A percentile compares a stretch with the other conserved stretches of the same genome.
Evolutionary conservation across 2,113 vertebrate genomes (phyloP).

Genomic region (Chelonoidis abingdonii): DNA sequence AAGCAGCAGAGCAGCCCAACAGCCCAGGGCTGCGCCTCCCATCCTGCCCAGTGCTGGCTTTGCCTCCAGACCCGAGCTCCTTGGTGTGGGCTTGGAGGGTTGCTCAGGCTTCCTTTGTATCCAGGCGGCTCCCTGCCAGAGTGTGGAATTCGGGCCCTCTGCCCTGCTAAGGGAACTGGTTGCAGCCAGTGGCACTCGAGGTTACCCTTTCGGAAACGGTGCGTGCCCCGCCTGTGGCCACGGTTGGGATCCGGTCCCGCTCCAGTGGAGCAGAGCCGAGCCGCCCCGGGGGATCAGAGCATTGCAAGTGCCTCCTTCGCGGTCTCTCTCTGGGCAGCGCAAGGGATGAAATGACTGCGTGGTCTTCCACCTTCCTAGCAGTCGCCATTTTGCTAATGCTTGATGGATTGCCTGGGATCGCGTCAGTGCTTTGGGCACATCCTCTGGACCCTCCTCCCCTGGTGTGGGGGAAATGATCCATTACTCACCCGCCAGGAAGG

Average conservation of each 20-base stretch:
- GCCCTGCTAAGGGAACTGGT: background rate
- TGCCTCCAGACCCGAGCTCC: background rate
- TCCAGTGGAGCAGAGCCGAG: background rate
- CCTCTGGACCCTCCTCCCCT: background rate
- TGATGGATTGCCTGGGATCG: background rate
- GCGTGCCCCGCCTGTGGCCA: background rate
- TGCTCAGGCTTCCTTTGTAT: background rate
- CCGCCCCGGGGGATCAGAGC: no score
- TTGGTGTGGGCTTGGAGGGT: background rate
- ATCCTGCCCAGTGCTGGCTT: background rate
- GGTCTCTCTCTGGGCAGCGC: no score
- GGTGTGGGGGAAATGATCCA: background rate
- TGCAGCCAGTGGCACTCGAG: background rate
- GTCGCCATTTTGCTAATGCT: background rate
- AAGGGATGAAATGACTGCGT: no score
- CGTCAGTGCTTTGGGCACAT: background rate
- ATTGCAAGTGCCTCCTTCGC: background rate
- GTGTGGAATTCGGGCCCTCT: background rate
- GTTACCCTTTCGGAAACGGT: background rate
- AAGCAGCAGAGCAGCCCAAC: background rate
- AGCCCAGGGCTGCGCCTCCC: accelerated
- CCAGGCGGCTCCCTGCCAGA: slow-evolving; percentile 27
- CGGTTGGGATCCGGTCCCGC: accelerated
- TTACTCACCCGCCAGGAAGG: background rate
- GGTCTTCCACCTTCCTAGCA: background rate